Evolutionary conservation across 92 coral and sea anemone genomes (phyloP).

Genomic region (Plumapathes pennacea): DNA sequence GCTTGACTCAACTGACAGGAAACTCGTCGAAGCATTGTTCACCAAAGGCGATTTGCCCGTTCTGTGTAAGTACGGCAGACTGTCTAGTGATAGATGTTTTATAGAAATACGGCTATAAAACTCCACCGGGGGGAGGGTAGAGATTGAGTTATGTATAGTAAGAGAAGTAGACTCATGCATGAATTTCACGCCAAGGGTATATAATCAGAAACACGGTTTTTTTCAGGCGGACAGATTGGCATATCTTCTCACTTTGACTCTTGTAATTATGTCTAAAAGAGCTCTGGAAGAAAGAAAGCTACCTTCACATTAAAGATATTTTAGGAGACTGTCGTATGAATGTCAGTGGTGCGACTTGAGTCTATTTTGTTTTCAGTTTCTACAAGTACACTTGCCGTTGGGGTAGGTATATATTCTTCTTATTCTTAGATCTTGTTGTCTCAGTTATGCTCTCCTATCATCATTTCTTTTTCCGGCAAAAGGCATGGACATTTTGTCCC

Average conservation of each 20-base stretch:
- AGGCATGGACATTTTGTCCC: not conserved
- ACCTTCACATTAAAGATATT: no score
- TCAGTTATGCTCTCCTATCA: not conserved
- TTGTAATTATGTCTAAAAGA: no score
- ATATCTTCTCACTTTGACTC: no score
- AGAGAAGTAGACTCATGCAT: not conserved
- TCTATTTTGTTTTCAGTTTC: slow-evolving; percentile 68
- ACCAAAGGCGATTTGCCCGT: slow-evolving; percentile 94
- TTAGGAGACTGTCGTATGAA: no score
- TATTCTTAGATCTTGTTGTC: no score
- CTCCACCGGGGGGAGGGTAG: no score
- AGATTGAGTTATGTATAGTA: not conserved
- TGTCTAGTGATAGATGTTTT: no score
- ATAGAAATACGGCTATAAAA: no score
- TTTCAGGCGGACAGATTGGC: no score
- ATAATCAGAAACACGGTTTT: no score
- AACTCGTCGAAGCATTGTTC: slow-evolving; percentile 75
- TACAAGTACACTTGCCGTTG: slow-evolving; percentile 96
- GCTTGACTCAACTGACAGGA: slow-evolving; percentile 83
- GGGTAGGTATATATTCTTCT: slow-evolving; percentile 61
- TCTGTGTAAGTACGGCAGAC: slow-evolving; percentile 78
- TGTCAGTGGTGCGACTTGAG: no score
- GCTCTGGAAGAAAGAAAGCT: no score
- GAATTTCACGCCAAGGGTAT: not conserved
- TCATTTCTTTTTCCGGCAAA: not conserved